phyloP scores from a whole-genome alignment of 1,140 invertebrate genomes.

The Microplitis mediator region DNA sequence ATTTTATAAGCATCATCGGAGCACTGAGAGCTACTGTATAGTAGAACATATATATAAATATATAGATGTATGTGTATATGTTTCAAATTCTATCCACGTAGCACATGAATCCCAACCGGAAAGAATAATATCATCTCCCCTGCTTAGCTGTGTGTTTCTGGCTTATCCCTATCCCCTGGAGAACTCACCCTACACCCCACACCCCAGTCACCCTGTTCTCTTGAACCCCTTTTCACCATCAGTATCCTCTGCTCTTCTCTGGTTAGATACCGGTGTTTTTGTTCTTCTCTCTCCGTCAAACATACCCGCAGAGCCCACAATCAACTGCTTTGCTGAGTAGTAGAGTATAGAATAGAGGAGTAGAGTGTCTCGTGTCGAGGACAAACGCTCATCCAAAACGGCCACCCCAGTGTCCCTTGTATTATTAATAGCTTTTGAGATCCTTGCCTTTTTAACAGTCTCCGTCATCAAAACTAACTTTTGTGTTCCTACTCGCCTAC shows the following conservation, averaged over 20 bases:
- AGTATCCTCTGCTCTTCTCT: not conserved
- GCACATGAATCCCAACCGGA: slow-evolving; percentile 10
- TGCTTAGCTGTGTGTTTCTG: not conserved
- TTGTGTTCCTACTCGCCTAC: not conserved
- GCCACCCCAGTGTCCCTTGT: slow-evolving; percentile 32
- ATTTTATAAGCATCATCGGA: not conserved
- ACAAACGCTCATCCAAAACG: slow-evolving; percentile 17
- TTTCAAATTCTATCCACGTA: slow-evolving; percentile 8
- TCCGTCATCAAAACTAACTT: slow-evolving; percentile 38
- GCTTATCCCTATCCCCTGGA: not conserved
- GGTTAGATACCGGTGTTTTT: slow-evolving; percentile 5
- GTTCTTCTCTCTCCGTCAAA: slow-evolving; percentile 31
- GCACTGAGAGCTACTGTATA: not conserved
- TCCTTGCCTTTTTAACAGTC: slow-evolving; percentile 51
- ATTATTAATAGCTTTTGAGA: slow-evolving; percentile 48
- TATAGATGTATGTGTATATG: not conserved
- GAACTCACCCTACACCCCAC: not conserved
- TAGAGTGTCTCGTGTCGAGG: slow-evolving; percentile 16
- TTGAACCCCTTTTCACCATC: slow-evolving; percentile 22
- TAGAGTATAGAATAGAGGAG: not conserved
- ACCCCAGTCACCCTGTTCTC: not conserved
- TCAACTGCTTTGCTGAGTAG: slow-evolving; percentile 21
- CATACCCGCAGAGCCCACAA: slow-evolving; percentile 37
- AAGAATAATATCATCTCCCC: slow-evolving; percentile 13
- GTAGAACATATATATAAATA: too few relatives aligned